Percentiles rank a stretch among this genome's conserved stretches.
phyloP scores from a whole-genome alignment of 2,888 invertebrate species.

The Drosophila lacicola region DNA sequence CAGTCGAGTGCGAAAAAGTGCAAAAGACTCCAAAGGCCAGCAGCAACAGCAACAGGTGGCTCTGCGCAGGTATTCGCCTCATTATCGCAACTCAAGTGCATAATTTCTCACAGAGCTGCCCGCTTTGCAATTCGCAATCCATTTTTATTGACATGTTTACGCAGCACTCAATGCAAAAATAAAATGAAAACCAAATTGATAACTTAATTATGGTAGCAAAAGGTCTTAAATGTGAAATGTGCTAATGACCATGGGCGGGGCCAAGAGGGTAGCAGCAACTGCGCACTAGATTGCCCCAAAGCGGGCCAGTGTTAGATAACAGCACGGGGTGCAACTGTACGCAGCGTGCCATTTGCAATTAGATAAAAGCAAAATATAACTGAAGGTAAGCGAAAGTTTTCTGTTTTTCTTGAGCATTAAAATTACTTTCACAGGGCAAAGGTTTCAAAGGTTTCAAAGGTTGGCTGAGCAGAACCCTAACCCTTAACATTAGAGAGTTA shows the following conservation, averaged over 20 bases:
- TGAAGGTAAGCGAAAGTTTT: conserved; percentile 45
- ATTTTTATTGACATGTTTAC: conserved; percentile 52
- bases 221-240: conserved; percentile 7
- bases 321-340: conserved; percentile 26
- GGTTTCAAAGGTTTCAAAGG: too few relatives aligned
- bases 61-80: conserved; percentile 5
- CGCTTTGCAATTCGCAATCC: conserved; percentile 19
- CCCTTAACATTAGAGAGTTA: not conserved
- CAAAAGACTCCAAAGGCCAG: conserved; percentile 24
- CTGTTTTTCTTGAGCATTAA: conserved; percentile 1
- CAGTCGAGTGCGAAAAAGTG: conserved; percentile 30
- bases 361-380: conserved; percentile 15
- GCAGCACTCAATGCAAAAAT: conserved; percentile 22
- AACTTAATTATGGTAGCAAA: conserved; percentile 34
- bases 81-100: conserved; percentile 33
- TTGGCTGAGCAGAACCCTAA: conserved; percentile 11
- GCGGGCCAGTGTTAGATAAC: conserved; percentile 39
- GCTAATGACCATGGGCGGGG: too few relatives aligned
- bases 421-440: conserved; percentile 27
- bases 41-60: conserved; percentile 37
- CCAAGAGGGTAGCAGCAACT: not conserved
- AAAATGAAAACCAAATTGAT: conserved; percentile 27
- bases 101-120: conserved; percentile 15
- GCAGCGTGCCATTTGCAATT: conserved; percentile 6
- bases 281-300: conserved; percentile 14